These are phyloP conservation scores for Drosophila pectinifera DNA, from an alignment of 1,140 invertebrate species.

Conservation along the genomic window DNA sequence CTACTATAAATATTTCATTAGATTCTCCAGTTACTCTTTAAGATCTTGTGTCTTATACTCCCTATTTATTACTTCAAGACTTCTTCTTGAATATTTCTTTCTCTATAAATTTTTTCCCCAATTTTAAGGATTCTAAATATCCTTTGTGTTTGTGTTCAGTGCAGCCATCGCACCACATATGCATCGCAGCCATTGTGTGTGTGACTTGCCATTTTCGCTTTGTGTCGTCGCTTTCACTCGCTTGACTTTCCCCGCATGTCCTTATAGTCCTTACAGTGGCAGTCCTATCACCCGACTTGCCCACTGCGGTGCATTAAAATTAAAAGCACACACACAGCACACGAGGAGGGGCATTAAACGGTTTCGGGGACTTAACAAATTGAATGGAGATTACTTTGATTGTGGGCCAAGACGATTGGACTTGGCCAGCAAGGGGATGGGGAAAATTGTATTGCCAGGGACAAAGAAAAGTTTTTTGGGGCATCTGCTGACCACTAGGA, in stretches of 20 bases:
- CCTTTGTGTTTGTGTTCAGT: too few relatives aligned
- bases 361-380: conserved; percentile 42
- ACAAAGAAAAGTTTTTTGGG: conserved; percentile 3
- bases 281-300: conserved; percentile 7
- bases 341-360: conserved; percentile 14
- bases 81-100: background rate
- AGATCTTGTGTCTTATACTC: too few relatives aligned
- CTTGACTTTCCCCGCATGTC: conserved; percentile 57
- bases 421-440: background rate
- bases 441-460: background rate
- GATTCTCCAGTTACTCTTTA: too few relatives aligned
- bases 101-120: too few relatives aligned
- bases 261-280: conserved; percentile 53
- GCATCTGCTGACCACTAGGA: conserved; percentile 10
- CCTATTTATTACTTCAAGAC: too few relatives aligned
- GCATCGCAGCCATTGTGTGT: conserved; percentile 38
- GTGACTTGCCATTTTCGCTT: conserved; percentile 47
- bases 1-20: too few relatives aligned
- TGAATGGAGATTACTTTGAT: conserved; percentile 54
- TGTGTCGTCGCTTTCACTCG: conserved; percentile 65
- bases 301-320: conserved; percentile 41
- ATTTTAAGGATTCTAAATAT: too few relatives aligned
- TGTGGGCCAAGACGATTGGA: conserved; percentile 30
- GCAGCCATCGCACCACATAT: conserved; percentile 20
- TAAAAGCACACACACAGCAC: conserved; percentile 27